These are phyloP conservation scores for Pseudocheirus occidentalis DNA, from an alignment of 2,797 vertebrate genomes.

Conservation along the genomic window DNA sequence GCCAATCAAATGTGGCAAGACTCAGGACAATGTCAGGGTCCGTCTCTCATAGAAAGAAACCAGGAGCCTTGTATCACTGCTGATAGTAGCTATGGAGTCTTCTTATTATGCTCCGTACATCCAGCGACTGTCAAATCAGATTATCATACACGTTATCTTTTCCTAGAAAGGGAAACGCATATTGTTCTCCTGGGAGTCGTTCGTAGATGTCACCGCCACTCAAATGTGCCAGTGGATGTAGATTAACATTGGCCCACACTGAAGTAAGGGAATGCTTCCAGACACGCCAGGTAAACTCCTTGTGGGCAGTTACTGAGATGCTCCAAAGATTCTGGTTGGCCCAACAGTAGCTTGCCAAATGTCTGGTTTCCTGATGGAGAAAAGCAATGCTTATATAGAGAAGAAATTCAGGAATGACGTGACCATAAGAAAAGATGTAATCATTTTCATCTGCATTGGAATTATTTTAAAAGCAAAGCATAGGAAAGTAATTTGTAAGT, in stretches of 20 bases:
- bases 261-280: not conserved
- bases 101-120: not conserved
- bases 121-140: not conserved
- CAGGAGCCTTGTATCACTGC: not conserved
- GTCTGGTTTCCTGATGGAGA: not conserved
- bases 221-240: not conserved
- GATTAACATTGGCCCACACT: not conserved
- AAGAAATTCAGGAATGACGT: not conserved
- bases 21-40: not conserved
- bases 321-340: not conserved
- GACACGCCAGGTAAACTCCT: not conserved
- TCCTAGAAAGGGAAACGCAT: not conserved
- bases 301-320: not conserved
- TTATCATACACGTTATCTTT: not conserved
- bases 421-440: slow-evolving; percentile 9
- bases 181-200: not conserved
- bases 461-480: slow-evolving; percentile 25
- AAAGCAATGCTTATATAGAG: not conserved
- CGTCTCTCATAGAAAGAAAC: not conserved
- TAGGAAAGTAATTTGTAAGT: not conserved
- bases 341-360: not conserved
- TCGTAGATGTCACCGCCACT: not conserved
- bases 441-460: not conserved
- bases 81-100: not conserved
- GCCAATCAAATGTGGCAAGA: not conserved